A percentile compares a stretch with the other conserved stretches of the same genome.
These are phyloP conservation scores for Drosophila recens DNA, from an alignment of 2,888 invertebrate genomes.

Conservation along the genomic window DNA sequence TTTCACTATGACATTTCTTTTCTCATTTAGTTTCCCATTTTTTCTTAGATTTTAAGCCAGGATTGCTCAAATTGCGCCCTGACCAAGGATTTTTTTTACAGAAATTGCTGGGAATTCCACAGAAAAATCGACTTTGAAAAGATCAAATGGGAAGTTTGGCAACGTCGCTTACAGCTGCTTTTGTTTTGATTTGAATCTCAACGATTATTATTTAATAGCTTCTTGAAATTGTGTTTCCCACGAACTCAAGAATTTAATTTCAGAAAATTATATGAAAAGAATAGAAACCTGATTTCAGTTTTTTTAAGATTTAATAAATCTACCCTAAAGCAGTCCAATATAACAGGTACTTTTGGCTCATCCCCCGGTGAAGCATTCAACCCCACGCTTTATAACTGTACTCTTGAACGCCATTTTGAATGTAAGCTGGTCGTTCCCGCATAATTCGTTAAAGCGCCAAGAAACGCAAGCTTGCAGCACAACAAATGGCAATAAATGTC, in stretches of 20 bases:
- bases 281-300: not conserved
- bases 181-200: constrained; percentile 41
- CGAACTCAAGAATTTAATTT: constrained; percentile 3
- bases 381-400: constrained; percentile 28
- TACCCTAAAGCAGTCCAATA: constrained; percentile 3
- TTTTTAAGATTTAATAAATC: not conserved
- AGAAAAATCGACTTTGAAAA: constrained; percentile 1
- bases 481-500: constrained; percentile 79
- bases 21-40: constrained; percentile 39
- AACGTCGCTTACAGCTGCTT: constrained; percentile 36
- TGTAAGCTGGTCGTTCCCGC: constrained; percentile 20
- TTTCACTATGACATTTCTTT: constrained; percentile 65
- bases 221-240: not conserved
- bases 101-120: constrained; percentile 32
- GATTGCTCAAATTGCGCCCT: constrained; percentile 55
- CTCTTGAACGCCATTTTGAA: constrained; percentile 49
- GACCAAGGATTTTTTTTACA: constrained; percentile 26
- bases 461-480: constrained; percentile 59
- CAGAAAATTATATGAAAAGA: not conserved
- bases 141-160: constrained; percentile 41
- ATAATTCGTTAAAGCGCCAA: constrained; percentile 69
- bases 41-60: constrained; percentile 32
- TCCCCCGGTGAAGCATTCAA: constrained; percentile 1
- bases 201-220: constrained; percentile 23
- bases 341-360: not conserved